These are phyloP conservation scores for Malurus cyaneus DNA, from an alignment of 2,113 vertebrate genomes.

Conservation along the genomic window DNA sequence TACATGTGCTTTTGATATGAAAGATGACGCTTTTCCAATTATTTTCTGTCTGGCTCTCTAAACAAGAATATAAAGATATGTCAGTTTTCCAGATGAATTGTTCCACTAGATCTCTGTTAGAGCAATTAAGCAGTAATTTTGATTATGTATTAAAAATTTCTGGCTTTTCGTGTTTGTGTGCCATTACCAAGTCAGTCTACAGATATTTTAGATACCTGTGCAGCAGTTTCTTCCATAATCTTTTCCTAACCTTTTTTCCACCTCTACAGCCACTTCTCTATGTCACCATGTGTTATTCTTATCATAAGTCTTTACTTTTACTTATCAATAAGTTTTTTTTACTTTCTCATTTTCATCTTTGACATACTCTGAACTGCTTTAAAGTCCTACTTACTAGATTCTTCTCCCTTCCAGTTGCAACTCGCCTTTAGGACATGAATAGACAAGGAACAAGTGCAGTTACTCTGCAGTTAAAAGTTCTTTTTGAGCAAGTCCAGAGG, in stretches of 20 bases:
- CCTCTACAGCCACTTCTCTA: not conserved
- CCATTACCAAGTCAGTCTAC: not conserved
- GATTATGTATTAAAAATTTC: not conserved
- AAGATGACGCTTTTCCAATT: not conserved
- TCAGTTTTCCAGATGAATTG: not conserved
- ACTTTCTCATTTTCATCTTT: not conserved
- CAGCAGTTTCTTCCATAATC: not conserved
- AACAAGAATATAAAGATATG: not conserved
- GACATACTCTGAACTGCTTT: not conserved
- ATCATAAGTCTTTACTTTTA: not conserved
- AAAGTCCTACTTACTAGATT: not conserved
- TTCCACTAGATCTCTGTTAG: not conserved
- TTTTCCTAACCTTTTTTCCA: not conserved
- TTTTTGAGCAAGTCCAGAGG: not conserved
- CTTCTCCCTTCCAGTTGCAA: not conserved
- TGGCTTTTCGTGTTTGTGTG: not conserved
- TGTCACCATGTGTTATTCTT: not conserved
- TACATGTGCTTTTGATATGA: not conserved
- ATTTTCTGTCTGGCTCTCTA: not conserved
- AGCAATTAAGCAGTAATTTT: not conserved
- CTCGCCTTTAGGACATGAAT: not conserved
- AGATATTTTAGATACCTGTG: not conserved
- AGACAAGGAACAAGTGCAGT: not conserved
- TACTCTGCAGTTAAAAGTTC: not conserved
- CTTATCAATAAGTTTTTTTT: not conserved